These are phyloP conservation scores for Drosophila glabriapex DNA, from an alignment of 2,888 invertebrate species.

Conservation along the genomic window DNA sequence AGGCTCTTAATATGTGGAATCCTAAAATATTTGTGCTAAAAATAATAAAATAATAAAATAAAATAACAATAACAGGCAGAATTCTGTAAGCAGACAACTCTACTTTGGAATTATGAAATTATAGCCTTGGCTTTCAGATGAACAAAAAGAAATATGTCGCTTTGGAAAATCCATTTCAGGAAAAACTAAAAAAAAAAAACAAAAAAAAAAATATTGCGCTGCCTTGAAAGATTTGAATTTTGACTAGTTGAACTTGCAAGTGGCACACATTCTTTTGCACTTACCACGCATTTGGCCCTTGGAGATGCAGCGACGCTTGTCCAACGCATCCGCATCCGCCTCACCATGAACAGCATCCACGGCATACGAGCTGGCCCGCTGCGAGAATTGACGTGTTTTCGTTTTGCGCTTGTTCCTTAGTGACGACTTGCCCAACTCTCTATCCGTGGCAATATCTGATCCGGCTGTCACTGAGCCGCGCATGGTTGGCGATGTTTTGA, in stretches of 20 bases:
- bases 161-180: neutral
- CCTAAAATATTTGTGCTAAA: neutral
- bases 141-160: neutral
- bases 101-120: neutral
- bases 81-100: neutral
- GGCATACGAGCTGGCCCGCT: constrained; percentile 74
- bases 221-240: neutral
- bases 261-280: constrained; percentile 7
- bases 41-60: neutral
- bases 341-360: constrained; percentile 57
- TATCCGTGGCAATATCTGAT: constrained; percentile 25
- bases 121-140: neutral
- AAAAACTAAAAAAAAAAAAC: neutral
- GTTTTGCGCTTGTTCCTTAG: constrained; percentile 72
- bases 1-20: neutral
- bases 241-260: neutral
- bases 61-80: neutral
- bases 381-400: constrained; percentile 80
- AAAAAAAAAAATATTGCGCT: neutral
- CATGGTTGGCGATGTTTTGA: constrained; percentile 61
- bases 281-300: constrained; percentile 93
- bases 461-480: constrained; percentile 1
- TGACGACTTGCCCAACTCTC: neutral
- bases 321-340: constrained; percentile 52
- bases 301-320: constrained; percentile 85